Evolutionary conservation across 2,797 vertebrate genomes (phyloP), one percentile per base, ranked within the genome.

Genomic region (Parotocinclus haroldoi): DNA sequence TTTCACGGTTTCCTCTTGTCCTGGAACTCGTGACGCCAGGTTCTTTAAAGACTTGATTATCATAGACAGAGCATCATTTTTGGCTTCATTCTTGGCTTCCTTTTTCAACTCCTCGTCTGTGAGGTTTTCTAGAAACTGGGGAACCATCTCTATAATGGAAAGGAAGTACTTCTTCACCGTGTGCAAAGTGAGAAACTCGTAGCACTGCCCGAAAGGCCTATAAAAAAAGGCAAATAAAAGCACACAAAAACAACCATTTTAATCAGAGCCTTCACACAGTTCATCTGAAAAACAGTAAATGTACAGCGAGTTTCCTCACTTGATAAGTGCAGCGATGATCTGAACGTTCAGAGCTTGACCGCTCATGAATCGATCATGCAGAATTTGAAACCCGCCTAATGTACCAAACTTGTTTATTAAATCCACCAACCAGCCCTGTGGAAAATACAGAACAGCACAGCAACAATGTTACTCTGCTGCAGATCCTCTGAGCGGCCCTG

Each of bases 1-100:
- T 89, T 99, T 99, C 87, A 99, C 96, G 4, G 96, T 99, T 91
- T 99, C 97, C 87, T 99, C 97, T 89, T 99, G 97, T 76, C 97
- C 96, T 71, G 97, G 96, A 83, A 99, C 95, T 77, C 95, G 93
- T 78, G 97, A 99, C 79, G 97, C 97, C 91, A 99, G 92, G 82
- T 95, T 99, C 87, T 99, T 99, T 79, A 99, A 87, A 83, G 96
- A 99, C 87, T 99, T 99, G 90, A 99, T 99, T 91, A 99, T 99
- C 97, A 99, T 99, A 75, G 97, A 99, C 85, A 99, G 88, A 86
- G 97, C 97, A 87, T 99, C 96, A 58, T 99, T 99, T 98, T 99
- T 99, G 89, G 97, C 96, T 96, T 99, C 97, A 85, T 99, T 99
- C 89, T 99, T 99, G 80, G 97, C 97, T 93, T 99, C 97, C 89